These are phyloP conservation scores for Rhinoderma darwinii DNA, from an alignment of 2,113 vertebrate species.

Conservation along the genomic window DNA sequence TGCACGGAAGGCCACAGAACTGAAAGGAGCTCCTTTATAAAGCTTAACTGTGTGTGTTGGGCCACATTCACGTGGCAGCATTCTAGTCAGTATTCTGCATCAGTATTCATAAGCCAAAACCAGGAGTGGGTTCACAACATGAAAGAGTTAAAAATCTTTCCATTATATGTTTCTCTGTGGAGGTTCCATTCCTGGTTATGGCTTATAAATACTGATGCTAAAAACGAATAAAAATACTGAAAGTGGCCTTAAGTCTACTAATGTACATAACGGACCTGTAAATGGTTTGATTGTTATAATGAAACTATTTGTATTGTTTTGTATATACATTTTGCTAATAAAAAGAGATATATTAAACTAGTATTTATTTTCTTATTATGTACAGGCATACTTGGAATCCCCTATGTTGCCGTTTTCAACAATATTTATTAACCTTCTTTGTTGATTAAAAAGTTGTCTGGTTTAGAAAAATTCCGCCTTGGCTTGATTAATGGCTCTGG, in stretches of 20 bases:
- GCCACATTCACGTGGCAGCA: too few relatives aligned
- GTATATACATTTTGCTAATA: slow-evolving; percentile 44
- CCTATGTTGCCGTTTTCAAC: neutral
- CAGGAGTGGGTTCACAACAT: too few relatives aligned
- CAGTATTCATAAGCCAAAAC: too few relatives aligned
- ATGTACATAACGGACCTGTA: neutral
- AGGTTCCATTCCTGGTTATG: too few relatives aligned
- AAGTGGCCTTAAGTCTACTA: neutral
- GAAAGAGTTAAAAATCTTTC: too few relatives aligned
- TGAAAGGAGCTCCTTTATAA: neutral
- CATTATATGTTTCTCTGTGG: too few relatives aligned
- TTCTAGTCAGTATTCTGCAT: too few relatives aligned
- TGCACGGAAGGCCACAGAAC: neutral
- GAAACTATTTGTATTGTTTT: slow-evolving; percentile 15
- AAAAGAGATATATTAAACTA: slow-evolving; percentile 13
- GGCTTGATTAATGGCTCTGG: too few relatives aligned
- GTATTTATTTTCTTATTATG: neutral
- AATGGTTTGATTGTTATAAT: neutral
- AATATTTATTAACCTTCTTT: neutral
- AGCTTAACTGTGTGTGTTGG: neutral
- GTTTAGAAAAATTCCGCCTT: too few relatives aligned
- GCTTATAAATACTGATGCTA: too few relatives aligned
- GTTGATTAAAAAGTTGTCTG: neutral
- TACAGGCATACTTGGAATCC: neutral
- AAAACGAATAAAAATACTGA: too few relatives aligned